Percentiles rank a stretch among this genome's conserved stretches.
Conservation (phyloP, 2,888 invertebrate species). For the Monochamus alternatus region DNA sequence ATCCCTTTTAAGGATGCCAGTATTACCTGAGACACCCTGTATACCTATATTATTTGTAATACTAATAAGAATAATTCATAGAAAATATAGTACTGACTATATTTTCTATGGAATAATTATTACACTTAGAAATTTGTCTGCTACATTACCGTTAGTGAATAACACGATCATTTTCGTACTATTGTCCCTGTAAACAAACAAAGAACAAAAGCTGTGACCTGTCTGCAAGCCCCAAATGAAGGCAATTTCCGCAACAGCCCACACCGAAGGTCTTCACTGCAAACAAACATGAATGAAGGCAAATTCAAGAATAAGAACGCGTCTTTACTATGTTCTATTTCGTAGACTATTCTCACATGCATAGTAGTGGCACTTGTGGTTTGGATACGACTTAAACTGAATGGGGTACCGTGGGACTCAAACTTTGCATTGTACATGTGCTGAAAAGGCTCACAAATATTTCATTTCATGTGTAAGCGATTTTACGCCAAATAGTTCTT, state of each 20-base stretch:
- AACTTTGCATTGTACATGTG: conserved; percentile 3
- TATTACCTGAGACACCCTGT: too few species aligned
- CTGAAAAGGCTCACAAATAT: conserved; percentile 9
- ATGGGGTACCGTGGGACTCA: conserved; percentile 30
- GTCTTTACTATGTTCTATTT: conserved; percentile 32
- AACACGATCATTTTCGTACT: neutral
- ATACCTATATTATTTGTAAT: too few species aligned
- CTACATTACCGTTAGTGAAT: neutral
- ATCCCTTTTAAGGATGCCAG: too few species aligned
- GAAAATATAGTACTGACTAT: too few species aligned
- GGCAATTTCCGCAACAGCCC: conserved; percentile 29
- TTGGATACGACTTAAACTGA: conserved; percentile 13
- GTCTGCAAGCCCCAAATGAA: conserved; percentile 15
- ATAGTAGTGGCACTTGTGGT: conserved; percentile 24
- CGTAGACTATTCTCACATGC: conserved; percentile 17
- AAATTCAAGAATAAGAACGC: conserved; percentile 21
- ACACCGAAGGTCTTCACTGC: conserved; percentile 15
- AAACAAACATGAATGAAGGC: conserved; percentile 26
- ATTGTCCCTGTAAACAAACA: neutral
- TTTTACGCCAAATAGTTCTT: conserved; percentile 30
- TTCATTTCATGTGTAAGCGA: conserved; percentile 2
- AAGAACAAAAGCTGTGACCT: neutral
- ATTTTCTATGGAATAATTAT: too few species aligned
- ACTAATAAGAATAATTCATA: too few species aligned
- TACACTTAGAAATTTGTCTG: too few species aligned